Percentiles rank a stretch among this genome's conserved stretches.
These are phyloP conservation scores for Micromys minutus DNA, from an alignment of 2,113 vertebrate genomes.

Conservation along the genomic window DNA sequence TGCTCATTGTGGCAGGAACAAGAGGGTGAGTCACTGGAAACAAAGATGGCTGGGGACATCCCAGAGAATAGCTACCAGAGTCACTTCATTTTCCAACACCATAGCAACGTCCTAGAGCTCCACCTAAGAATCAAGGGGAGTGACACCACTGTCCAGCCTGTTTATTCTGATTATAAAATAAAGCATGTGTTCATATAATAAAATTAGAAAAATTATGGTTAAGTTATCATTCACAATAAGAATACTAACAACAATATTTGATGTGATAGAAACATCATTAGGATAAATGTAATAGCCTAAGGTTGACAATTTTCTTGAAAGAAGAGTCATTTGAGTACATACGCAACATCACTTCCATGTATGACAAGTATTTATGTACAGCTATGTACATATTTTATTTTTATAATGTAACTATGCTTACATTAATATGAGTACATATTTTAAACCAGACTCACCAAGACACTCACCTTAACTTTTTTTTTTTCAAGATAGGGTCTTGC, in stretches of 20 bases:
- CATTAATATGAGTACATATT: background rate
- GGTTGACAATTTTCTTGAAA: background rate
- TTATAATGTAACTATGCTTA: too few species aligned
- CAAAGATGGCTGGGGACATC: rapidly evolving
- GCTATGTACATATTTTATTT: background rate
- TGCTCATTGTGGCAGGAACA: background rate
- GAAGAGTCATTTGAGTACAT: background rate
- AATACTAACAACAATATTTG: constrained; percentile 9
- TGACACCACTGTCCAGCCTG: background rate
- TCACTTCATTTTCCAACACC: background rate
- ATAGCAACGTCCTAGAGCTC: background rate
- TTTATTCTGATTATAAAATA: constrained; percentile 11
- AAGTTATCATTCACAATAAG: constrained; percentile 8
- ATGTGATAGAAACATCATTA: background rate
- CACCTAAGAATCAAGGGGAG: background rate
- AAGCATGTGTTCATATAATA: background rate
- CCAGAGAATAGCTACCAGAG: background rate
- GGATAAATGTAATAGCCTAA: background rate
- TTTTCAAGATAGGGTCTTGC: background rate
- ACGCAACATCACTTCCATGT: background rate
- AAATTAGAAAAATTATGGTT: constrained; percentile 17
- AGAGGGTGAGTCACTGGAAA: background rate
- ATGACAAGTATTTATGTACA: background rate
- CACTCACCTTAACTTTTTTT: background rate
- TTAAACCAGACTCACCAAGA: background rate